Evolutionary conservation across 92 coral and sea anemone genomes (phyloP).

Genomic region (Anthopleura xanthogrammica): DNA sequence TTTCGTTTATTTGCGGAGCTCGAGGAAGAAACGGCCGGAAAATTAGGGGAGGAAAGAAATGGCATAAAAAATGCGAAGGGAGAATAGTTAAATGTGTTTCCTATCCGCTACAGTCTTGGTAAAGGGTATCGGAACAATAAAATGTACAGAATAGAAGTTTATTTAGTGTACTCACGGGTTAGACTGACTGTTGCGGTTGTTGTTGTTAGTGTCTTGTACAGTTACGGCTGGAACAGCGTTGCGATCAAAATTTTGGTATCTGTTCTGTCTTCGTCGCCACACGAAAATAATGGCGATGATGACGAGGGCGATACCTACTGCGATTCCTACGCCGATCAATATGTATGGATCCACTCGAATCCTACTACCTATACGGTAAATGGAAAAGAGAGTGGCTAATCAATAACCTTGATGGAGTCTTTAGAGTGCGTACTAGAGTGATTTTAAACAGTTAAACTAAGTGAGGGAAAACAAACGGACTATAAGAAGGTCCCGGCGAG

Average conservation of each 20-base stretch:
- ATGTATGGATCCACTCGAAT: constrained; percentile 5
- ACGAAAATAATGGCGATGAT: background rate
- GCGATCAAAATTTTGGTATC: background rate
- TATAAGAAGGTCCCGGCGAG: no score
- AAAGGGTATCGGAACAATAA: no score
- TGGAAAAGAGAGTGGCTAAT: background rate
- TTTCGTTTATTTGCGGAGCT: no score
- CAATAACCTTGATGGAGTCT: no score
- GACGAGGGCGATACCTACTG: background rate
- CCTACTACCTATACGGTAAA: background rate
- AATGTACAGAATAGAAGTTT: no score
- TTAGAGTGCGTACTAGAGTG: background rate
- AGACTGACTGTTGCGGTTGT: background rate
- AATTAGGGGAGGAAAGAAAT: no score
- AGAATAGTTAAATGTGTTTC: no score
- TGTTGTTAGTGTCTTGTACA: background rate
- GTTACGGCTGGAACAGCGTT: background rate
- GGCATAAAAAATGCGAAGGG: no score
- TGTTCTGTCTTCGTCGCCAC: constrained; percentile 5
- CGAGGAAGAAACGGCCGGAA: no score
- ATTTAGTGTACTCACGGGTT: background rate
- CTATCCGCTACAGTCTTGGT: no score
- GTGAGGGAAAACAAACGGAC: no score
- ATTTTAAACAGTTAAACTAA: no score
- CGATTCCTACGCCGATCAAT: background rate